Evolutionary conservation across 2,888 invertebrate species (phyloP).

Genomic region (Parnassius glacialis): DNA sequence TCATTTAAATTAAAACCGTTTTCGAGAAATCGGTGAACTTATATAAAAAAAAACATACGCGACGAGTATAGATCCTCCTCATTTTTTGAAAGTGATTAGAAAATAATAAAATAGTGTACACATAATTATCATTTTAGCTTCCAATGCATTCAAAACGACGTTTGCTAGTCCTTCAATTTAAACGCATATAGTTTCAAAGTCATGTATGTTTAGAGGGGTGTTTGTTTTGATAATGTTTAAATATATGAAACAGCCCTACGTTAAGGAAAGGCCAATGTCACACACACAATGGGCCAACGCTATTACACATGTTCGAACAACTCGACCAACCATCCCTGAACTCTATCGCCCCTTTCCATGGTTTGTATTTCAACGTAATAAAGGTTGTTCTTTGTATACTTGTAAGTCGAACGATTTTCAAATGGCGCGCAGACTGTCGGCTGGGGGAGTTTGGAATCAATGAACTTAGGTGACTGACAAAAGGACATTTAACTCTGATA

Average conservation of each 20-base stretch:
- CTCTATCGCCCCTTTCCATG: conserved; percentile 41
- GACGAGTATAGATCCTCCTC: too few relatives aligned
- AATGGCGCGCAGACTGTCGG: background rate
- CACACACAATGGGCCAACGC: conserved; percentile 60
- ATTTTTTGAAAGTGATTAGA: too few relatives aligned
- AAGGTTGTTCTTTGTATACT: background rate
- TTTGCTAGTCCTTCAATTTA: background rate
- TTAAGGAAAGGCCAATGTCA: conserved; percentile 43
- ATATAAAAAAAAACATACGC: too few relatives aligned
- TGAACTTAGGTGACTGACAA: conserved; percentile 12
- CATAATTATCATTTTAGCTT: too few relatives aligned
- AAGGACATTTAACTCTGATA: conserved; percentile 8
- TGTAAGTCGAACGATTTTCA: background rate
- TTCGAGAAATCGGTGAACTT: too few relatives aligned
- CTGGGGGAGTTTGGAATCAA: conserved; percentile 12
- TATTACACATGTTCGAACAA: conserved; percentile 72
- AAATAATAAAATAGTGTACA: too few relatives aligned
- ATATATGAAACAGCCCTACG: too few relatives aligned
- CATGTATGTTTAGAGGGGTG: background rate
- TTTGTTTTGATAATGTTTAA: background rate
- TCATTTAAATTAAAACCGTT: too few relatives aligned
- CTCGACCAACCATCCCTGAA: conserved; percentile 46
- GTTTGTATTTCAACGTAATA: background rate
- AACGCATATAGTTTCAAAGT: background rate
- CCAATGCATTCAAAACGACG: too few relatives aligned